Conservation (phyloP, 92 coral and sea anemone genomes). For the Epizoanthus stellaris region DNA sequence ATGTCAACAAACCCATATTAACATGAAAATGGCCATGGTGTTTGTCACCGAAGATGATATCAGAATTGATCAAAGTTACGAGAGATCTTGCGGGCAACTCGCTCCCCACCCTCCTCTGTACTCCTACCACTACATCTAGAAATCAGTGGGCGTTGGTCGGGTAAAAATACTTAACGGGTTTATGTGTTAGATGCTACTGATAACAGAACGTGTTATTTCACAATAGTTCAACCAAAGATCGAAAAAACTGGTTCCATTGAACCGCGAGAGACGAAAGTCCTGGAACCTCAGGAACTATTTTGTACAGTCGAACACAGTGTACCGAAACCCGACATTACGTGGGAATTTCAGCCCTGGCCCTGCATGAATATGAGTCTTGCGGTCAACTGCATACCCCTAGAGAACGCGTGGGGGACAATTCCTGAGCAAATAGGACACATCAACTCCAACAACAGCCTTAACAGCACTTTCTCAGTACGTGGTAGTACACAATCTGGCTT, state of each 20-base stretch:
- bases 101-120: too few relatives aligned
- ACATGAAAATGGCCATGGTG: too few relatives aligned
- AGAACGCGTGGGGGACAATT: constrained; percentile 37
- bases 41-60: too few relatives aligned
- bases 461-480: constrained; percentile 30
- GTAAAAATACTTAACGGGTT: too few relatives aligned
- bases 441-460: not conserved
- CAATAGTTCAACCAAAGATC: constrained; percentile 8
- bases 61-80: too few relatives aligned
- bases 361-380: constrained; percentile 26
- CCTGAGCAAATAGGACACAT: not conserved
- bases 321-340: constrained; percentile 66
- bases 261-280: not conserved
- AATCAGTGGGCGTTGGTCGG: too few relatives aligned
- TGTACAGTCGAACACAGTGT: constrained; percentile 57
- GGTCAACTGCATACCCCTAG: constrained; percentile 35
- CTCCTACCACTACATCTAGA: too few relatives aligned
- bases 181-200: too few relatives aligned
- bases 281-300: not conserved
- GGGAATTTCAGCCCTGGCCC: constrained; percentile 65
- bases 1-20: too few relatives aligned
- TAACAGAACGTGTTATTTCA: not conserved
- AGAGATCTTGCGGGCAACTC: too few relatives aligned
- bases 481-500: constrained; percentile 49
- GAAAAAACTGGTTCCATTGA: not conserved